Conservation (phyloP, 1,140 invertebrate genomes). For the Ips nitidus region DNA sequence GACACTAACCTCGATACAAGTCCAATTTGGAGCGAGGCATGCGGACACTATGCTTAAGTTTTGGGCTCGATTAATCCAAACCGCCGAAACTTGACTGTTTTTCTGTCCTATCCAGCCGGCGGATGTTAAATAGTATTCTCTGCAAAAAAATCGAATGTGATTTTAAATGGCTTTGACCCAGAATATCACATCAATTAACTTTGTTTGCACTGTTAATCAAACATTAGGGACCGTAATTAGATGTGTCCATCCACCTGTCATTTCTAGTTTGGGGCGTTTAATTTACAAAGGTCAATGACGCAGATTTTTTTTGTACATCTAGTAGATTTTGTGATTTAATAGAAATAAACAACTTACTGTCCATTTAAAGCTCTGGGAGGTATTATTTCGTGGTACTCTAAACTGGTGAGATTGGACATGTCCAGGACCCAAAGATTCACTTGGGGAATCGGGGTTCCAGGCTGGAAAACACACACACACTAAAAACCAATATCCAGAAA, state of each 20-base stretch:
- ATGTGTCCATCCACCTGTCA: too few relatives aligned
- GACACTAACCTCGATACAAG: constrained; percentile 73
- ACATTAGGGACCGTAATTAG: too few relatives aligned
- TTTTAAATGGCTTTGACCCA: not conserved
- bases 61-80: constrained; percentile 90
- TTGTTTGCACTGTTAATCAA: too few relatives aligned
- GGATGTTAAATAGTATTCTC: constrained; percentile 90
- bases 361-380: constrained; percentile 61
- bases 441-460: constrained; percentile 81
- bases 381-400: constrained; percentile 63
- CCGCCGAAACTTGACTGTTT: constrained; percentile 73
- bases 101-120: constrained; percentile 82
- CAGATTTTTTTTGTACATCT: not conserved
- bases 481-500: not conserved
- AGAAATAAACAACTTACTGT: constrained; percentile 41
- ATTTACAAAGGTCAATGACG: not conserved
- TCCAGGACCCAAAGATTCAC: constrained; percentile 80
- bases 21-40: constrained; percentile 77
- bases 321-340: not conserved
- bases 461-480: constrained; percentile 55
- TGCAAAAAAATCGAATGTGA: constrained; percentile 53
- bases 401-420: constrained; percentile 65
- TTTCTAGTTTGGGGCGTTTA: not conserved
- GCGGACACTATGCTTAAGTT: constrained; percentile 80
- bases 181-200: not conserved